phyloP scores from a whole-genome alignment of 2,113 vertebrate genomes.

The Actenoides lindsayi region DNA sequence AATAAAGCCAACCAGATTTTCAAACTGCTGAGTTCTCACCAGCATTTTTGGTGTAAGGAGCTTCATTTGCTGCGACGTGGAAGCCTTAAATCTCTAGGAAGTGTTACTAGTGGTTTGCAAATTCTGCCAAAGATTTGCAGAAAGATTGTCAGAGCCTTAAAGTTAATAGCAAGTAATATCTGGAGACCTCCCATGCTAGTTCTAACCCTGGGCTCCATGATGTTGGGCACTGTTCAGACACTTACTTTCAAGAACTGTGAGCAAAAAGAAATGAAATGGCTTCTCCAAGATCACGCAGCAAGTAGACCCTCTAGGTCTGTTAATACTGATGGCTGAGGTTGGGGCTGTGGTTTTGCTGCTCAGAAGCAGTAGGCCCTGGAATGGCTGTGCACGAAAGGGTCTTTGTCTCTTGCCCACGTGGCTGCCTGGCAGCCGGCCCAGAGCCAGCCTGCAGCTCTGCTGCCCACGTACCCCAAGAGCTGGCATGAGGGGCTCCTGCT shows the following conservation, averaged over 20 bases:
- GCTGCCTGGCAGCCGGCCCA: background rate
- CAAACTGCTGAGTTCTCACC: background rate
- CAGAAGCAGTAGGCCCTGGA: background rate
- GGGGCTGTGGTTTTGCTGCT: background rate
- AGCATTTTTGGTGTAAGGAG: background rate
- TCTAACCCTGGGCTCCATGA: background rate
- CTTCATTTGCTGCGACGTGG: background rate
- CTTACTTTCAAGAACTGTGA: background rate
- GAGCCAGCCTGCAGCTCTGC: background rate
- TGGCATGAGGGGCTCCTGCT: background rate
- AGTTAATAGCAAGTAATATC: no score
- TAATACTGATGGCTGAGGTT: background rate
- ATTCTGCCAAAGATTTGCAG: background rate
- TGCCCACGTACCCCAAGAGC: background rate
- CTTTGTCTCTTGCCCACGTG: accelerated
- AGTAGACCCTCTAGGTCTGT: background rate
- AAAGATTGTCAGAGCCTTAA: background rate
- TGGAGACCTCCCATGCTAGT: background rate
- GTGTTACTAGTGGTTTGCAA: background rate
- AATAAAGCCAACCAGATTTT: background rate
- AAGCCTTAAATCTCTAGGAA: background rate
- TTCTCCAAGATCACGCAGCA: background rate
- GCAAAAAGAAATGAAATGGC: background rate
- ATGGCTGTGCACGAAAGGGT: no score
- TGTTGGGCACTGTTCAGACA: background rate